These are phyloP conservation scores for Phania funesta DNA, from an alignment of 2,888 invertebrate species.

Conservation along the genomic window DNA sequence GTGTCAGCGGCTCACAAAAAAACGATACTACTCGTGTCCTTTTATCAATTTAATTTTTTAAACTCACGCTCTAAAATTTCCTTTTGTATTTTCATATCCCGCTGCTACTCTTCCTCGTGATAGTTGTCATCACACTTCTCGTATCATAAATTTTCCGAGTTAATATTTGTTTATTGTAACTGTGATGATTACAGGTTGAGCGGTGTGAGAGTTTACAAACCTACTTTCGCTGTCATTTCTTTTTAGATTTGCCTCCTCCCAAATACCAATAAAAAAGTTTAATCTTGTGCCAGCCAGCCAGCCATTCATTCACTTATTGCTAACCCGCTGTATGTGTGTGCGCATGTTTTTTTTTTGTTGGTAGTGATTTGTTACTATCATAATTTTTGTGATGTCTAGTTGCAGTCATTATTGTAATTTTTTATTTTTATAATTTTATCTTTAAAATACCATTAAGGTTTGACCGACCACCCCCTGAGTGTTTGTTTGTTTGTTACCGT, in stretches of 20 bases:
- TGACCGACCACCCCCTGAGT: slow-evolving; percentile 67
- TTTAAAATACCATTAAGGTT: slow-evolving; percentile 62
- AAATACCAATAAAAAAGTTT: slow-evolving; percentile 71
- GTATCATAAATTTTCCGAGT: slow-evolving; percentile 39
- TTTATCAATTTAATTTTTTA: slow-evolving; percentile 37
- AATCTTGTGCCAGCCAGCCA: slow-evolving; percentile 69
- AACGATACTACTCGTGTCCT: slow-evolving; percentile 27
- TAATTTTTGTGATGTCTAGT: slow-evolving; percentile 48
- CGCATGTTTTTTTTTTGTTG: slow-evolving; percentile 1
- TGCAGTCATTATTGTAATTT: slow-evolving; percentile 51
- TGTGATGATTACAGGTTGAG: neutral
- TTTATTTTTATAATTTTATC: slow-evolving; percentile 41
- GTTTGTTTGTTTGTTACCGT: neutral
- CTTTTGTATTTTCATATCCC: slow-evolving; percentile 36
- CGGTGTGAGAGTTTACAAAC: neutral
- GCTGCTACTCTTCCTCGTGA: neutral
- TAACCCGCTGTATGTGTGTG: slow-evolving; percentile 21
- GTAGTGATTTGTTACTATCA: slow-evolving; percentile 29
- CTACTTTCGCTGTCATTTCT: neutral
- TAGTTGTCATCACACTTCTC: slow-evolving; percentile 24
- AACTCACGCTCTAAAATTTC: neutral
- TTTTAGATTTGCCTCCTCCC: neutral
- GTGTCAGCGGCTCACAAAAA: slow-evolving; percentile 8
- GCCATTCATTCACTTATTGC: slow-evolving; percentile 34
- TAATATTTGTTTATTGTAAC: slow-evolving; percentile 40